These are phyloP conservation scores for Hyalella azteca DNA, from an alignment of 2,888 invertebrate genomes.

Conservation along the genomic window DNA sequence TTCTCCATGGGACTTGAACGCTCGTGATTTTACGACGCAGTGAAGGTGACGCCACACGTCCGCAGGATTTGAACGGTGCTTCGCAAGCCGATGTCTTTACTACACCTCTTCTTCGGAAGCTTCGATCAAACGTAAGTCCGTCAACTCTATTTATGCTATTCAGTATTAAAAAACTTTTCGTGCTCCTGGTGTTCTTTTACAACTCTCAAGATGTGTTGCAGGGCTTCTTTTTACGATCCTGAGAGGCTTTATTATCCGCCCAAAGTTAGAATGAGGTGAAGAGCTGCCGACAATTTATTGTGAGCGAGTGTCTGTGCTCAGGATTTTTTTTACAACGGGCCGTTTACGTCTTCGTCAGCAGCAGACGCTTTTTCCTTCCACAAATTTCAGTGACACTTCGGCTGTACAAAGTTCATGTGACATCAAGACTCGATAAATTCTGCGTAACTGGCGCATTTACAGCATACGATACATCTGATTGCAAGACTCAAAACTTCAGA, in stretches of 20 bases:
- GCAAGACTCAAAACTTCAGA: no score
- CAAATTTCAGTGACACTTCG: no score
- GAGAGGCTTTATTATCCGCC: conserved; percentile 37
- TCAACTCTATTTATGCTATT: conserved; percentile 33
- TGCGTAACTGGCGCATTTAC: no score
- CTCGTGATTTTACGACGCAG: conserved; percentile 7
- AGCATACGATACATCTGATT: no score
- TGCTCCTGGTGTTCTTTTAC: conserved; percentile 32
- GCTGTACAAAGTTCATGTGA: no score
- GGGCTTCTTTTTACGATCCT: conserved; percentile 30
- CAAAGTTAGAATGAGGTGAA: conserved; percentile 34
- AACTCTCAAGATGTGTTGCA: conserved; percentile 25
- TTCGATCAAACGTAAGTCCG: conserved; percentile 12
- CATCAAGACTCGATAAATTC: no score
- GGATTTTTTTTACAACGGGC: neutral
- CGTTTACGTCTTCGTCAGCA: conserved; percentile 5
- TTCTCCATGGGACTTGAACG: neutral
- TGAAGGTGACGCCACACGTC: neutral
- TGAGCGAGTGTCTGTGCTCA: neutral
- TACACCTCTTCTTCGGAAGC: neutral
- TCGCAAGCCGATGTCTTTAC: conserved; percentile 24
- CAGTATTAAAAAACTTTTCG: conserved; percentile 27
- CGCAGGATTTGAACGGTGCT: neutral
- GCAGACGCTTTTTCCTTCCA: neutral
- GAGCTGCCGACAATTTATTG: conserved; percentile 25